These are phyloP conservation scores for human (Homo sapiens) DNA, from an alignment of 2,113 vertebrate genomes.

Conservation along the genomic window DNA sequence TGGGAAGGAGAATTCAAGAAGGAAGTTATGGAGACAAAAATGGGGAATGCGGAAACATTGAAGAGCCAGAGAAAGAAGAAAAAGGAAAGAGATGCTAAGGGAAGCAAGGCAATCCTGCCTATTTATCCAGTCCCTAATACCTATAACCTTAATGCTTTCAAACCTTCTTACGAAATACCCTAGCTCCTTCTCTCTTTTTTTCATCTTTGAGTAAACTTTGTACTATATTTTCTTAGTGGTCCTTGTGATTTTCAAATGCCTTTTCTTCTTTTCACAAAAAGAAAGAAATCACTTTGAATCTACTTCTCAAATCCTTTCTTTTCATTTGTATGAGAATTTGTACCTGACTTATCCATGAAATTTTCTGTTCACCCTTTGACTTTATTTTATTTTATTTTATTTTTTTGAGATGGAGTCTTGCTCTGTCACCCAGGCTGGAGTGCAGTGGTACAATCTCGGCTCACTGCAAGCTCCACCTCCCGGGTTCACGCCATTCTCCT, in stretches of 20 bases:
- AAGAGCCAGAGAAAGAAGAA: background rate
- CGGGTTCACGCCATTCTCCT: too few relatives aligned
- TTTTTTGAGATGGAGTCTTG: too few relatives aligned
- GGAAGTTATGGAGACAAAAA: background rate
- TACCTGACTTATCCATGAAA: background rate
- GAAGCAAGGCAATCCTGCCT: background rate
- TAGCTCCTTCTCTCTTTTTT: background rate
- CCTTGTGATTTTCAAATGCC: background rate
- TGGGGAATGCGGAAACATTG: background rate
- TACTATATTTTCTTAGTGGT: background rate
- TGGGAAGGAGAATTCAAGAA: background rate
- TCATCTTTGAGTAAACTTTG: background rate
- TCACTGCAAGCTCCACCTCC: too few relatives aligned
- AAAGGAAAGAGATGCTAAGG: background rate
- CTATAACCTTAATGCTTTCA: background rate
- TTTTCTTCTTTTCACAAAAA: background rate
- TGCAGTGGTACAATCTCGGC: too few relatives aligned
- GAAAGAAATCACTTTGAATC: background rate
- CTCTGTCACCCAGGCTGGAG: too few relatives aligned
- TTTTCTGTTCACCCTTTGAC: background rate
- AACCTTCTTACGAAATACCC: background rate
- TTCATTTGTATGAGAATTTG: constrained; percentile 30
- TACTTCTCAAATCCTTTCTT: constrained; percentile 13
- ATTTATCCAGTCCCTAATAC: background rate
- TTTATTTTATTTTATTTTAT: too few relatives aligned